Conservation (phyloP, 2,797 vertebrate species). For the Monodelphis domestica region DNA sequence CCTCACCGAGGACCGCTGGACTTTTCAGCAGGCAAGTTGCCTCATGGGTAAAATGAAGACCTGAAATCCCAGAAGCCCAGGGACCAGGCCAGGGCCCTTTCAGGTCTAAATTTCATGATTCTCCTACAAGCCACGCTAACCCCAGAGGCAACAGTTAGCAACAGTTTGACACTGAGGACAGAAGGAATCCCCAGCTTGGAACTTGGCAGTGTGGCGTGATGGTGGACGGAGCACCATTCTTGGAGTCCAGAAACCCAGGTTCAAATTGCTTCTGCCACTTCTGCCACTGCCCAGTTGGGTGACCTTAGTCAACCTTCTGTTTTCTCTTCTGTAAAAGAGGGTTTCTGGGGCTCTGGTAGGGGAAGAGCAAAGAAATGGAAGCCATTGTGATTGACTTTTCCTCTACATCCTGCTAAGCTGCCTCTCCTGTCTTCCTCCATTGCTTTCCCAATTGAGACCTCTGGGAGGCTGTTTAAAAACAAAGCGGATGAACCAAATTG, state of each 20-base stretch:
- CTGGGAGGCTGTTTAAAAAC: conserved; percentile 74
- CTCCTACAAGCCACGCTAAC: conserved; percentile 33
- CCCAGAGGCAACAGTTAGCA: conserved; percentile 58
- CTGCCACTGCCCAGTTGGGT: neutral
- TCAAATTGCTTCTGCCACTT: neutral
- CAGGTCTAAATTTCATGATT: conserved; percentile 22
- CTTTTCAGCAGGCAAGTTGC: conserved; percentile 23
- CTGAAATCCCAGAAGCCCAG: conserved; percentile 38
- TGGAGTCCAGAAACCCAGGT: neutral
- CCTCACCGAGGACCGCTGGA: neutral
- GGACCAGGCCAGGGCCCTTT: conserved; percentile 44
- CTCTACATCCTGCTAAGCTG: conserved; percentile 48
- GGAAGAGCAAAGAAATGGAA: conserved; percentile 20
- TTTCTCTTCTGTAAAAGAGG: neutral
- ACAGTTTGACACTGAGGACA: conserved; percentile 57
- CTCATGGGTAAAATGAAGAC: conserved; percentile 43
- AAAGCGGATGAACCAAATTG: conserved; percentile 73
- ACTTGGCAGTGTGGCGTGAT: neutral
- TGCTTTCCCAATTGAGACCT: conserved; percentile 70
- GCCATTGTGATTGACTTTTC: conserved; percentile 59
- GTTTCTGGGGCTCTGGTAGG: neutral
- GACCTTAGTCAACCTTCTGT: neutral
- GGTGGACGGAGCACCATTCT: neutral
- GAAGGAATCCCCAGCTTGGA: neutral
- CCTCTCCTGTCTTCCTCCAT: conserved; percentile 53